phyloP scores from a whole-genome alignment of 2,797 vertebrate genomes.

The Anolis apletophallus region DNA sequence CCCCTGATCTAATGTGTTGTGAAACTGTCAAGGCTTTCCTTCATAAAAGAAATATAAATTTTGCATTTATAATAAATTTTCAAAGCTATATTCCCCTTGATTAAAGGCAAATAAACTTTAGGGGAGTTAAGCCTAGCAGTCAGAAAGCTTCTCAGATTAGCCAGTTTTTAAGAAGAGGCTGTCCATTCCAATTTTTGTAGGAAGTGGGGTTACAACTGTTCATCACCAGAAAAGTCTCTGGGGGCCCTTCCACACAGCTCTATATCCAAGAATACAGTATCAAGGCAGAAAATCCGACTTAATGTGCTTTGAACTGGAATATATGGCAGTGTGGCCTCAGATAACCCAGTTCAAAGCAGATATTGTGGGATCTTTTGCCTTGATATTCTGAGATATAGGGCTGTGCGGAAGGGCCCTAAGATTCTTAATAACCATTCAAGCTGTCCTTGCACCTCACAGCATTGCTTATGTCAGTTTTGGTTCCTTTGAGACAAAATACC shows the following conservation, averaged over 20 bases:
- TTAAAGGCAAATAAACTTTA: background rate
- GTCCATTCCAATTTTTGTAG: background rate
- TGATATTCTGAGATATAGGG: too few species aligned
- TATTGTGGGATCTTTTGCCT: too few species aligned
- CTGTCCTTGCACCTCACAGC: background rate
- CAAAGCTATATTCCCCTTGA: background rate
- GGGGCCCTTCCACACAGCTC: too few species aligned
- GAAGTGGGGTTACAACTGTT: background rate
- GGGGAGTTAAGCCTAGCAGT: background rate
- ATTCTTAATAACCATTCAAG: background rate
- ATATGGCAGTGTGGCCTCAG: too few species aligned
- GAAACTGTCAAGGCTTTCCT: background rate
- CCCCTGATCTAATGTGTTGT: background rate
- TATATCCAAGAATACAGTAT: too few species aligned
- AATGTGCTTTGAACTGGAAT: too few species aligned
- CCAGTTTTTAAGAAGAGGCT: background rate
- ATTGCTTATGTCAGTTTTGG: background rate
- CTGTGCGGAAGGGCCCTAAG: too few species aligned
- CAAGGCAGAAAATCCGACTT: too few species aligned
- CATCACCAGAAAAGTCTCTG: background rate
- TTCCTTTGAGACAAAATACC: background rate
- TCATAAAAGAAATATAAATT: background rate
- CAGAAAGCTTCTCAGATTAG: background rate
- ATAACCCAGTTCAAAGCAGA: too few species aligned
- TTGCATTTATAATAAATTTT: background rate